phyloP scores from a whole-genome alignment of 2,888 invertebrate species.

The Diadromus collaris region DNA sequence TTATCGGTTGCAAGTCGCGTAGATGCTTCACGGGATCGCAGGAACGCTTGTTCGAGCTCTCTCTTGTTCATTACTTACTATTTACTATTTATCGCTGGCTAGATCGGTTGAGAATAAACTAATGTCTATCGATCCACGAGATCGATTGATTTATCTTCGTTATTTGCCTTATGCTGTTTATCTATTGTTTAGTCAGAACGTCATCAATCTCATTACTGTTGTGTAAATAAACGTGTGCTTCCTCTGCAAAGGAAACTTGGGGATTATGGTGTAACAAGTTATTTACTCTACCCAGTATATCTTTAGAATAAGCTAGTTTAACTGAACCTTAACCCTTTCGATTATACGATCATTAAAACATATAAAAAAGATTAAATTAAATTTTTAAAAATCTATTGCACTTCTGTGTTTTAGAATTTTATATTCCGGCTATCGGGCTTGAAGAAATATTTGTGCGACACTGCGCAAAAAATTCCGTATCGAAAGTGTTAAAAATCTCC shows the following conservation, averaged over 20 bases:
- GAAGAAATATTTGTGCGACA: not conserved
- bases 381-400: not conserved
- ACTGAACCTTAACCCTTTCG: not conserved
- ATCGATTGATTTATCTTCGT: constrained; percentile 44
- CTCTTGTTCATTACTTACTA: constrained; percentile 24
- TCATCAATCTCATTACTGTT: constrained; percentile 68
- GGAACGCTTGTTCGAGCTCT: constrained; percentile 52
- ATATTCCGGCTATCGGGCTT: not conserved
- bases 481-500: constrained; percentile 5
- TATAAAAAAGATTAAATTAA: not conserved
- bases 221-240: constrained; percentile 79
- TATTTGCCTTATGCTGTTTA: constrained; percentile 48
- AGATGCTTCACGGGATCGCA: constrained; percentile 54
- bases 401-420: not conserved
- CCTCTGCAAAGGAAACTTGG: constrained; percentile 73
- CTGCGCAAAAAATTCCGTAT: not conserved
- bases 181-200: constrained; percentile 50
- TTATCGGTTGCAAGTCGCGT: constrained; percentile 35
- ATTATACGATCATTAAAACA: not conserved
- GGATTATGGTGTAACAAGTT: constrained; percentile 72
- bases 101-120: constrained; percentile 43
- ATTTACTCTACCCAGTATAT: constrained; percentile 65
- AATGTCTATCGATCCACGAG: constrained; percentile 32
- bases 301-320: constrained; percentile 27
- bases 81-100: constrained; percentile 54